Evolutionary conservation across 2,113 vertebrate genomes (phyloP).

Genomic region (Loxodonta africana): DNA sequence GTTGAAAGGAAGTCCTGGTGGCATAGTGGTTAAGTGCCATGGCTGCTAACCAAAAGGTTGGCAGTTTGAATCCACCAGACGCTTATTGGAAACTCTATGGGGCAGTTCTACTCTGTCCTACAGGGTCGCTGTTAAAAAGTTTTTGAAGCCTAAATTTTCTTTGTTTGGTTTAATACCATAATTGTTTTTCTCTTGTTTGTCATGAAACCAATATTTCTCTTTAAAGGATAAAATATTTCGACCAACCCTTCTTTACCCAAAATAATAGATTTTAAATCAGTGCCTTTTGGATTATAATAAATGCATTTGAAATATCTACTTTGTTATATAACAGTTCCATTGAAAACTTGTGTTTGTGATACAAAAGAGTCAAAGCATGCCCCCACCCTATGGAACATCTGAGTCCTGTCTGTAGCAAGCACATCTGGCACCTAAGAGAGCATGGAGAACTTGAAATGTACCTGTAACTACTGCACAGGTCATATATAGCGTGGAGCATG

Average conservation of each 20-base stretch:
- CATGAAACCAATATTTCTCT: background rate
- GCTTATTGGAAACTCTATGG: too few relatives aligned
- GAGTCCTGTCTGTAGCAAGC: background rate
- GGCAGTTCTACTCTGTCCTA: too few relatives aligned
- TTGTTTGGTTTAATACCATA: background rate
- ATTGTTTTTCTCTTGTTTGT: background rate
- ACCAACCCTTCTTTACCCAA: background rate
- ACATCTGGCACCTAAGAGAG: background rate
- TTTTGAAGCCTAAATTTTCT: background rate
- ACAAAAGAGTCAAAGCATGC: background rate
- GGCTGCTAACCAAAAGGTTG: too few relatives aligned
- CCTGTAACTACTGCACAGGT: background rate
- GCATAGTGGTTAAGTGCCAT: too few relatives aligned
- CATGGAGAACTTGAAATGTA: background rate
- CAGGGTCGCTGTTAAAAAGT: background rate
- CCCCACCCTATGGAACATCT: background rate
- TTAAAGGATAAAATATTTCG: background rate
- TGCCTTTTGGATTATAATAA: background rate
- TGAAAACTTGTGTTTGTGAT: background rate
- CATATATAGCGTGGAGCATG: too few relatives aligned
- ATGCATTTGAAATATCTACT: too few relatives aligned
- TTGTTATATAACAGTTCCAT: background rate
- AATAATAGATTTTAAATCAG: background rate
- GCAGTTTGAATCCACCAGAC: too few relatives aligned
- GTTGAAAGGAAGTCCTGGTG: too few relatives aligned